Percentiles rank a stretch among this genome's conserved stretches.
Conservation (phyloP, 2,113 vertebrate species). For the Coryphaenoides rupestris region DNA sequence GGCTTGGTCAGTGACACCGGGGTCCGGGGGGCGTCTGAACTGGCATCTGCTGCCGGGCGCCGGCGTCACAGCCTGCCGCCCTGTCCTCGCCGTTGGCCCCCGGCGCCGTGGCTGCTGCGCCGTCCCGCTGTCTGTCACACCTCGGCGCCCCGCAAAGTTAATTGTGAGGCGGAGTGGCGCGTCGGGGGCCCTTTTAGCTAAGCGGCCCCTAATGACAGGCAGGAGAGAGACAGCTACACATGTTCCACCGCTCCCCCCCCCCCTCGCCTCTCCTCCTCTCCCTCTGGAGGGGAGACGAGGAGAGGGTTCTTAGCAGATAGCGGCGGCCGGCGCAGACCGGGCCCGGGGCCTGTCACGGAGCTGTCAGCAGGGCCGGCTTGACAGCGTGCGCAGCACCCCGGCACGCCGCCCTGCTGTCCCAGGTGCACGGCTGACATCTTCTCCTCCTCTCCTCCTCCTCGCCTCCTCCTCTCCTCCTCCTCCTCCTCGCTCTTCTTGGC, state of each 20-base stretch:
- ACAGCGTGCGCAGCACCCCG: slow-evolving; percentile 54
- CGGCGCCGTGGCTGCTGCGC: slow-evolving; percentile 75
- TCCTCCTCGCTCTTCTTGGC: slow-evolving; percentile 56
- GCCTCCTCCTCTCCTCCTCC: too few species aligned
- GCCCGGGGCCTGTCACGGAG: slow-evolving; percentile 71
- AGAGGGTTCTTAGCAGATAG: slow-evolving; percentile 67
- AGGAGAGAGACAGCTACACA: slow-evolving; percentile 79
- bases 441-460: too few species aligned
- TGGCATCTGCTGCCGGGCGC: slow-evolving; percentile 65
- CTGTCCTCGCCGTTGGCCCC: slow-evolving; percentile 79
- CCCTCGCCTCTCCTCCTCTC: too few species aligned
- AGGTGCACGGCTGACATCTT: slow-evolving; percentile 70
- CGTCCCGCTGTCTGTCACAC: slow-evolving; percentile 84
- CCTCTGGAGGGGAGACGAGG: too few species aligned
- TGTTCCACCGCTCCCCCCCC: slow-evolving; percentile 56
- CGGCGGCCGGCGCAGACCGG: slow-evolving; percentile 59
- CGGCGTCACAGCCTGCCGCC: slow-evolving; percentile 62
- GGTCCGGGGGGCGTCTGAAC: slow-evolving; percentile 68
- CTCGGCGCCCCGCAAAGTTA: slow-evolving; percentile 79
- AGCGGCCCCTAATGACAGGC: slow-evolving; percentile 84
- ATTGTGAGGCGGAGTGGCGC: slow-evolving; percentile 90
- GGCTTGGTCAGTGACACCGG: slow-evolving; percentile 58
- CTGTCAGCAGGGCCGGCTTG: slow-evolving; percentile 66
- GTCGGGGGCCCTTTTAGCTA: slow-evolving; percentile 84
- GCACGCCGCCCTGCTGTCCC: slow-evolving; percentile 56